Evolutionary conservation across 2,888 invertebrate species (phyloP).

Genomic region (Epirrhoe tristata): DNA sequence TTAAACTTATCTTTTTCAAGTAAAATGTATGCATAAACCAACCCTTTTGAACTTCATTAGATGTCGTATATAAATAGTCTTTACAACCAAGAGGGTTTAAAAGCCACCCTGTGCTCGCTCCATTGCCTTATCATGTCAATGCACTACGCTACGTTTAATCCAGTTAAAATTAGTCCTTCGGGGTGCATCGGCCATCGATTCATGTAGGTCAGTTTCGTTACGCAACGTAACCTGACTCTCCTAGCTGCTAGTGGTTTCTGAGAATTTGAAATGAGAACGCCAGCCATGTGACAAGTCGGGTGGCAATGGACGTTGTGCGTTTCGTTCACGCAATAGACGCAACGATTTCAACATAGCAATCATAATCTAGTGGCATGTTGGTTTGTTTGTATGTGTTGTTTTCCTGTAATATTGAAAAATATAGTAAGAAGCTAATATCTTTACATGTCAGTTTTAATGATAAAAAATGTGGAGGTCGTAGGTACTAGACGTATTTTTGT

Average conservation of each 20-base stretch:
- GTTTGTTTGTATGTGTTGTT: background rate
- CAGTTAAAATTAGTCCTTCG: conserved; percentile 61
- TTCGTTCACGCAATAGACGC: conserved; percentile 1
- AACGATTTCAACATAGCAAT: background rate
- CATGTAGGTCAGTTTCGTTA: conserved; percentile 71
- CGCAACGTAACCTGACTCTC: conserved; percentile 26
- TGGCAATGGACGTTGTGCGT: conserved; percentile 4
- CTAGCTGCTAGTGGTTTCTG: conserved; percentile 25
- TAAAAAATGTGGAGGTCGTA: too few relatives aligned
- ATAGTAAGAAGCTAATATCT: too few relatives aligned
- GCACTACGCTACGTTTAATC: conserved; percentile 62
- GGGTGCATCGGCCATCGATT: conserved; percentile 66
- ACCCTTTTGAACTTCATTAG: background rate
- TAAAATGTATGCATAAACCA: too few relatives aligned
- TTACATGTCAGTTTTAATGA: too few relatives aligned
- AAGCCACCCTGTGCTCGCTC: conserved; percentile 18
- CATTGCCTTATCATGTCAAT: conserved; percentile 59
- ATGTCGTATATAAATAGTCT: background rate
- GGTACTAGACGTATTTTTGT: too few relatives aligned
- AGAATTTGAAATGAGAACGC: conserved; percentile 27
- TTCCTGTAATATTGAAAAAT: too few relatives aligned
- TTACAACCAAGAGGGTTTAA: conserved; percentile 6
- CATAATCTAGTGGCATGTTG: background rate
- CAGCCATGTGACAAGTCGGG: conserved; percentile 5
- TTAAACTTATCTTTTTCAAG: too few relatives aligned